A percentile compares a stretch with the other conserved stretches of the same genome.
These are phyloP conservation scores for Embidobia sp. DNA, from an alignment of 2,888 invertebrate genomes.

Conservation along the genomic window DNA sequence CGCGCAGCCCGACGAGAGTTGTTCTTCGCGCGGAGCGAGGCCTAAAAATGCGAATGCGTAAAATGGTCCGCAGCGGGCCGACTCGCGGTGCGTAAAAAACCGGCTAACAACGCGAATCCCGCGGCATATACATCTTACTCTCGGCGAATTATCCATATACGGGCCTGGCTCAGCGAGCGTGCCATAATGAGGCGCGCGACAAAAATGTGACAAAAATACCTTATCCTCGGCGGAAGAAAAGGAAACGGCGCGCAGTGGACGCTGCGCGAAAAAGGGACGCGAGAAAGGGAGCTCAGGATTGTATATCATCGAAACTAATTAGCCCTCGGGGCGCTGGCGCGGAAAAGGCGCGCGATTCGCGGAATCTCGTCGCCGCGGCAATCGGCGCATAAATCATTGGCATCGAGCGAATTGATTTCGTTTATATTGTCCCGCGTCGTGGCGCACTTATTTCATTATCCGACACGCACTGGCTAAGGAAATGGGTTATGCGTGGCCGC, in stretches of 20 bases:
- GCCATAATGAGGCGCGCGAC: slow-evolving; percentile 46
- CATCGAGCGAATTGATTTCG: slow-evolving; percentile 70
- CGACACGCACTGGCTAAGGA: slow-evolving; percentile 64
- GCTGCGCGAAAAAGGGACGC: too few relatives aligned
- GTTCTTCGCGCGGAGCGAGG: too few relatives aligned
- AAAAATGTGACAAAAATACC: slow-evolving; percentile 53
- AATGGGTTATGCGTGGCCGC: slow-evolving; percentile 71
- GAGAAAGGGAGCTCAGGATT: too few relatives aligned
- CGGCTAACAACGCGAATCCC: slow-evolving; percentile 41
- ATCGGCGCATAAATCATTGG: slow-evolving; percentile 63
- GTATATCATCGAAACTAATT: slow-evolving; percentile 48
- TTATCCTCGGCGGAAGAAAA: background rate
- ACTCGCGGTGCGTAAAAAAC: slow-evolving; percentile 34
- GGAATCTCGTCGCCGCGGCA: slow-evolving; percentile 5
- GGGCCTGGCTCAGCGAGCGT: slow-evolving; percentile 22
- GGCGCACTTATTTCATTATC: slow-evolving; percentile 70
- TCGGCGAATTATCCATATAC: slow-evolving; percentile 48
- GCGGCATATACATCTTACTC: slow-evolving; percentile 52
- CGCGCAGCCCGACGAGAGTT: too few relatives aligned
- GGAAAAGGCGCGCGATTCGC: slow-evolving; percentile 13
- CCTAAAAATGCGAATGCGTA: slow-evolving; percentile 34
- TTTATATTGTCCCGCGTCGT: slow-evolving; percentile 65
- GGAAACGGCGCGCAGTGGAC: too few relatives aligned
- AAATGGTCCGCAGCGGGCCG: slow-evolving; percentile 33
- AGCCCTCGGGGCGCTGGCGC: slow-evolving; percentile 7